Conservation (phyloP, 1,140 invertebrate species). For the Steinernema khuongi region DNA sequence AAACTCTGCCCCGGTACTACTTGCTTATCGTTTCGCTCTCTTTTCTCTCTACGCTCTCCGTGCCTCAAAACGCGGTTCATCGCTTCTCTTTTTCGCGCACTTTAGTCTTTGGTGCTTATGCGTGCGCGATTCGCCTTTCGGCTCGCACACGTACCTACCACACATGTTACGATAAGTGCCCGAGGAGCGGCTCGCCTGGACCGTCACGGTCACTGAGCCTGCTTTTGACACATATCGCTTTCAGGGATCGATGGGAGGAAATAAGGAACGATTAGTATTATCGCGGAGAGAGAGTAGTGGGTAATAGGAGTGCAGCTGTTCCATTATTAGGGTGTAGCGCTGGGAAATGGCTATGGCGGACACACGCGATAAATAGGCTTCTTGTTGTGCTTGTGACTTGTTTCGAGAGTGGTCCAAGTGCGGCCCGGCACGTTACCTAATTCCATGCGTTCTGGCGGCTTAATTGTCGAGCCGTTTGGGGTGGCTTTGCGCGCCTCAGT, state of each 20-base stretch:
- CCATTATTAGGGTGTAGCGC: neutral
- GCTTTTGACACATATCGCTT: neutral
- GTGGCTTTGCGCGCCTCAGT: too few relatives aligned
- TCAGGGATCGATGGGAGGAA: neutral
- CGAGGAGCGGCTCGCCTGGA: too few relatives aligned
- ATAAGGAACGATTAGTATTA: neutral
- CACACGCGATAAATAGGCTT: neutral
- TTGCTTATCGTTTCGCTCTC: slow-evolving; percentile 2
- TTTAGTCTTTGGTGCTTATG: too few relatives aligned
- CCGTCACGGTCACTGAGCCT: too few relatives aligned
- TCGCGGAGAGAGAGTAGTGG: neutral
- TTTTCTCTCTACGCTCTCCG: neutral
- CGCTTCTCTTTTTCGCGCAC: neutral
- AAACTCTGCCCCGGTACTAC: neutral
- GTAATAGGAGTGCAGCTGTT: slow-evolving; percentile 6
- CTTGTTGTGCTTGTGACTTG: neutral
- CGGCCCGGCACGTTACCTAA: too few relatives aligned
- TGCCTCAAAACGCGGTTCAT: neutral
- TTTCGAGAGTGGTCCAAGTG: neutral
- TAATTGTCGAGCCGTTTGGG: too few relatives aligned
- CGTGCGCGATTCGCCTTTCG: too few relatives aligned
- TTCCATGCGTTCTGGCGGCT: too few relatives aligned
- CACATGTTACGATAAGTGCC: too few relatives aligned
- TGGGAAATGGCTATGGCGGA: neutral
- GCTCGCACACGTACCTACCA: too few relatives aligned